Evolutionary conservation across 2,888 invertebrate genomes (phyloP).

Genomic region (Nymphalis c-album): DNA sequence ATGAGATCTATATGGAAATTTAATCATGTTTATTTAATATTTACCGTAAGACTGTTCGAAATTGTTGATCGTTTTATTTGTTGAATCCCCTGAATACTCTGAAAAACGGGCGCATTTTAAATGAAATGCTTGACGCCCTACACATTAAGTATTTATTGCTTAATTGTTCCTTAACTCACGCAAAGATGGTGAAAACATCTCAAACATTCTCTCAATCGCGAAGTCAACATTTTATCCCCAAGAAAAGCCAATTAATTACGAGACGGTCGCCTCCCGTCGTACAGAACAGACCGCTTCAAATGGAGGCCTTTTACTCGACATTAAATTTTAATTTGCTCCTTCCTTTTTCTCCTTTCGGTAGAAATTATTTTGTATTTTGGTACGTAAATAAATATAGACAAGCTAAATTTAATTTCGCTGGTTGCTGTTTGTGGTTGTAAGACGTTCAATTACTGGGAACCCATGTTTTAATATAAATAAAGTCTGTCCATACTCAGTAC

Average conservation of each 20-base stretch:
- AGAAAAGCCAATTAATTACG: constrained; percentile 38
- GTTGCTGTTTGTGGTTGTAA: constrained; percentile 13
- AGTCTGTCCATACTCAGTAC: too few species aligned
- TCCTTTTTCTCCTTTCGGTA: constrained; percentile 29
- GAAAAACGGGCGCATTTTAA: too few species aligned
- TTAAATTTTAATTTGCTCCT: constrained; percentile 33
- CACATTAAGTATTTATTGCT: constrained; percentile 11
- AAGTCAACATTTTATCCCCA: constrained; percentile 32
- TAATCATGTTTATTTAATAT: too few species aligned
- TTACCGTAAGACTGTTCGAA: too few species aligned
- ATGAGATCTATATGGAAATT: too few species aligned
- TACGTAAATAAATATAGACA: constrained; percentile 28
- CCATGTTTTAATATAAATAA: constrained; percentile 8
- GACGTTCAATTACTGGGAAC: constrained; percentile 4
- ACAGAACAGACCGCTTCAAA: constrained; percentile 25
- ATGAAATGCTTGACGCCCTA: not conserved
- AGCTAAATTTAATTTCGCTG: constrained; percentile 22
- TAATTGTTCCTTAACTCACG: constrained; percentile 22
- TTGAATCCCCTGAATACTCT: too few species aligned
- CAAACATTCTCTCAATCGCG: constrained; percentile 22
- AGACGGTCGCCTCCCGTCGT: constrained; percentile 16
- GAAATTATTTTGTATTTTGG: constrained; percentile 19
- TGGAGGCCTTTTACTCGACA: constrained; percentile 32
- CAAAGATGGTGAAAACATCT: constrained; percentile 26
- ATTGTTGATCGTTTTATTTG: too few species aligned